These are phyloP conservation scores for Scelioninae gen. 1 DNA, from an alignment of 2,888 invertebrate species.

Conservation along the genomic window DNA sequence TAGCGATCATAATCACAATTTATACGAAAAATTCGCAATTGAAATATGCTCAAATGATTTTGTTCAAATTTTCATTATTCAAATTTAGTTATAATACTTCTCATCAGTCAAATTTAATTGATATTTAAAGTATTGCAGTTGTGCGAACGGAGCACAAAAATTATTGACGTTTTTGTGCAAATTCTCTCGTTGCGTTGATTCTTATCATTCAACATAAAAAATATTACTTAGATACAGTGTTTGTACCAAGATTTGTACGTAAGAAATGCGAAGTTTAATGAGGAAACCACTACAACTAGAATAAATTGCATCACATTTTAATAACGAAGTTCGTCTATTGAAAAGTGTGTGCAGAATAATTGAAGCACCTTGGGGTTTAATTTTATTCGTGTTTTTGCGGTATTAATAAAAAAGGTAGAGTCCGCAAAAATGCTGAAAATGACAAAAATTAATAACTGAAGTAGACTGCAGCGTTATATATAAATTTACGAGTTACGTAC, in stretches of 20 bases:
- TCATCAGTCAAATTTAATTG: conserved; percentile 3
- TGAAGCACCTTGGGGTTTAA: conserved; percentile 42
- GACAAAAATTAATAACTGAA: conserved; percentile 14
- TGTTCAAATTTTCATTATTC: neutral
- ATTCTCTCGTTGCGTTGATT: conserved; percentile 7
- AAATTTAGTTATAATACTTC: neutral
- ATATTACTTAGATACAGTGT: conserved; percentile 26
- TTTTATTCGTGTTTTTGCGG: conserved; percentile 12
- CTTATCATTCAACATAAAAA: conserved; percentile 12
- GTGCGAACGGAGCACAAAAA: neutral
- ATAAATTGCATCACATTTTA: conserved; percentile 49
- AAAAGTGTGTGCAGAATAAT: conserved; percentile 45
- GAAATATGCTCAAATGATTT: too few species aligned
- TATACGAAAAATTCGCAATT: too few species aligned
- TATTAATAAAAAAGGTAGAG: neutral
- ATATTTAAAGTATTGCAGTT: neutral
- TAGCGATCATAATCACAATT: too few species aligned
- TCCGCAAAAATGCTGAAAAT: conserved; percentile 20
- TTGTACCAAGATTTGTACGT: neutral
- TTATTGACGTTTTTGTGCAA: conserved; percentile 11
- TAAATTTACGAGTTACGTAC: conserved; percentile 9
- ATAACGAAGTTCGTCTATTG: conserved; percentile 45
- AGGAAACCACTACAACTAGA: conserved; percentile 43
- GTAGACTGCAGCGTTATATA: neutral
- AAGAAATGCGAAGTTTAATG: conserved; percentile 43